phyloP scores from a whole-genome alignment of 35 echinoderm and acorn worm species.

The Ophioderma brevispina region DNA sequence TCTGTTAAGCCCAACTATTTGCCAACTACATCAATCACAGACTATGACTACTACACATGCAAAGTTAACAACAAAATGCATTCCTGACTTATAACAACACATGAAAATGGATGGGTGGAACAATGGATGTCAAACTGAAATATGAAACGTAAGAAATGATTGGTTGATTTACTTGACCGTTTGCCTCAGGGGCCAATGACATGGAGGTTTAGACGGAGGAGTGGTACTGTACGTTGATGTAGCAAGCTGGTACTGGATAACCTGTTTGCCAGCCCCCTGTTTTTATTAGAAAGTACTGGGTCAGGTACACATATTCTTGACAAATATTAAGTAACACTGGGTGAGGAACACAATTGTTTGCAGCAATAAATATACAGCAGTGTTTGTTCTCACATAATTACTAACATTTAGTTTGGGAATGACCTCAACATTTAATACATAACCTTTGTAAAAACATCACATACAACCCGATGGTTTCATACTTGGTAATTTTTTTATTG shows the following conservation, averaged over 20 bases:
- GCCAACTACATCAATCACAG: no score
- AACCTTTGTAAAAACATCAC: no score
- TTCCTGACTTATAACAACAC: not conserved
- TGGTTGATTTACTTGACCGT: slow-evolving; percentile 13
- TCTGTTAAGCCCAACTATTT: no score
- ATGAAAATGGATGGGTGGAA: not conserved
- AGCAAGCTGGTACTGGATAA: slow-evolving; percentile 9
- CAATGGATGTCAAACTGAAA: no score
- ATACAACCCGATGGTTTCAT: no score
- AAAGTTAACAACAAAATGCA: not conserved
- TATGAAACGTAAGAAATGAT: not conserved
- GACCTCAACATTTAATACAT: no score
- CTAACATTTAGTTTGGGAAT: no score
- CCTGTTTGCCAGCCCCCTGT: slow-evolving; percentile 1
- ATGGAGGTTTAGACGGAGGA: slow-evolving; percentile 1
- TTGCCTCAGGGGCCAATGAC: not conserved
- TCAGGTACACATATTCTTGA: not conserved
- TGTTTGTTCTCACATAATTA: no score
- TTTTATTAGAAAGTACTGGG: slow-evolving; percentile 2
- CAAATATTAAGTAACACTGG: not conserved
- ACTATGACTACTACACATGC: no score
- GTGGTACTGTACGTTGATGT: slow-evolving; percentile 12
- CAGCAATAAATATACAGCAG: no score
- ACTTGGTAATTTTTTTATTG: no score
- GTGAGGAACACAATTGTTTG: not conserved